Base-by-base conservation (phyloP, 2,113 vertebrate species). In the Brachionichthys hirsutus region DNA sequence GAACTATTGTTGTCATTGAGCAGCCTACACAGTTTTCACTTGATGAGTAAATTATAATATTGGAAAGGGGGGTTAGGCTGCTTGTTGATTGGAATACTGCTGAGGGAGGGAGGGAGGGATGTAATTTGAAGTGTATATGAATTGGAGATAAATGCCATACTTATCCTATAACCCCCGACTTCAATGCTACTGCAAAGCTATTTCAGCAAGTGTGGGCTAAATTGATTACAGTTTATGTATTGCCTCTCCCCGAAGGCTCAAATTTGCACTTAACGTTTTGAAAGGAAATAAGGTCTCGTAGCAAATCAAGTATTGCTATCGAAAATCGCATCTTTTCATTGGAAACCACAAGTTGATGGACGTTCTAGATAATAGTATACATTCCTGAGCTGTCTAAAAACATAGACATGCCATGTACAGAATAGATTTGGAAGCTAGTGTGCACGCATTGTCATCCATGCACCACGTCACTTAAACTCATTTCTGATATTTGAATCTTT, bases 331-430 rank as follows among this genome's bases (percentile, higher is more conserved):
- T 53, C 65, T 54, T 71, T 73, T 70, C 56, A 43, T 71, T 55
- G 84, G 82, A 81, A 84, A 84, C 87, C 80, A 85, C 82, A 84
- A 71, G 62, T 73, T 81, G 75, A 82, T 67, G 77, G 81, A 85
- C 71, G 82, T 78, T 84, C 75, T 85, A 73, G 67, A 89, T 56
- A 75, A 80, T 72, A 78, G 74, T 63, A 84, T 83, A 89, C 88
- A 89, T 91, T 92, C 88, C 90, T 80, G 73, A 75, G 65, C 78
- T 80, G 81, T 81, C 56, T 51, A 70, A 84, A 63, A 62, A 82
- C 68, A 56, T 62, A 81, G 83, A 88, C 69, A 83, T 77, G 79
- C 68, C 78, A 75, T 85, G 82, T 81, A 79, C 73, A 81, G 59
- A 76, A 62, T 78, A 78, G 65, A 85, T 82, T 74, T 70, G 79